These are phyloP conservation scores for Drosophila ohnishii DNA, from an alignment of 1,140 invertebrate genomes.

Conservation along the genomic window DNA sequence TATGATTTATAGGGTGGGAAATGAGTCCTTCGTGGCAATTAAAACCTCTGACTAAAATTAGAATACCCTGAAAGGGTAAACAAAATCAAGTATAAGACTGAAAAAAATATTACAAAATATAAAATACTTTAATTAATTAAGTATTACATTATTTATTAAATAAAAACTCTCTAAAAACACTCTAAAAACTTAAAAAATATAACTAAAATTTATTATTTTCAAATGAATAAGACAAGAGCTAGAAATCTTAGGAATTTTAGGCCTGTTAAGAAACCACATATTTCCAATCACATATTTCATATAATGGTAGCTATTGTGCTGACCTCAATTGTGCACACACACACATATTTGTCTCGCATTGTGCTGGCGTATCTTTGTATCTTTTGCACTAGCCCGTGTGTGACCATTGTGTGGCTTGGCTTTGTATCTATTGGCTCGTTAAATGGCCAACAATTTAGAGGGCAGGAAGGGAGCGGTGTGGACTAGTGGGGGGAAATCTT, in stretches of 20 bases:
- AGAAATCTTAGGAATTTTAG: background rate
- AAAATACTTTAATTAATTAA: background rate
- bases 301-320: conserved; percentile 10
- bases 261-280: background rate
- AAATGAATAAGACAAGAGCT: no score
- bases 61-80: no score
- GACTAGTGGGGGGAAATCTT: conserved; percentile 20
- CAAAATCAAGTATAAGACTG: no score
- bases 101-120: no score
- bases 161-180: background rate
- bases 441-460: conserved; percentile 37
- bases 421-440: conserved; percentile 50
- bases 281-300: background rate
- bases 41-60: no score
- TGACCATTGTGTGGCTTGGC: conserved; percentile 35
- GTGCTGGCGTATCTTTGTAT: conserved; percentile 12
- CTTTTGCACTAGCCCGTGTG: conserved; percentile 18
- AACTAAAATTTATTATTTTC: background rate
- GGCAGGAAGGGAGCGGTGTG: background rate
- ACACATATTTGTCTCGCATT: conserved; percentile 10
- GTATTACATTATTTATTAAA: background rate
- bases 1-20: no score
- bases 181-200: background rate
- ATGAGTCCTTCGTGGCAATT: no score
- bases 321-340: conserved; percentile 2